These are phyloP conservation scores for Eptesicus fuscus DNA, from an alignment of 2,113 vertebrate species.

Conservation along the genomic window DNA sequence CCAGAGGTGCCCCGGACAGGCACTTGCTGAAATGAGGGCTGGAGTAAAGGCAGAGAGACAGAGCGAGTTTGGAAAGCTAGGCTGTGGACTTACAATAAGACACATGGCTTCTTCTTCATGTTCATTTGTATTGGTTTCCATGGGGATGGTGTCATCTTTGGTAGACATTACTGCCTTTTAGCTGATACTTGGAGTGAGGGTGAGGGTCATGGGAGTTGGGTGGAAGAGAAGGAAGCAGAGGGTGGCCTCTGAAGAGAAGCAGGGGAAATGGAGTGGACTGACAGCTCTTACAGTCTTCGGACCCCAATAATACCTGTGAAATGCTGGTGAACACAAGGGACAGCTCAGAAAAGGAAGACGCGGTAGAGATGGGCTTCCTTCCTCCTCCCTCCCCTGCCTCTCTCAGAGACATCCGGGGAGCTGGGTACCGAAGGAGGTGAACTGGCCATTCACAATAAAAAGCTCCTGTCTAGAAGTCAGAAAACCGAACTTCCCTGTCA, in stretches of 20 bases:
- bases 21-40: neutral
- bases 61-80: neutral
- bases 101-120: neutral
- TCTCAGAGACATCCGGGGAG: neutral
- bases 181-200: neutral
- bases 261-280: neutral
- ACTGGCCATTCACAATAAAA: neutral
- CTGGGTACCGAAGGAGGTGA: neutral
- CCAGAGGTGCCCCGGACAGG: neutral
- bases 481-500: neutral
- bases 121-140: constrained; percentile 26
- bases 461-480: neutral
- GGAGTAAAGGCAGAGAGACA: neutral
- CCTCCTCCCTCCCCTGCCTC: too few species aligned
- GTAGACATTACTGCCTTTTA: neutral
- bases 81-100: neutral
- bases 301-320: neutral
- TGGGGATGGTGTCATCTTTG: neutral
- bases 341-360: rapidly evolving
- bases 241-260: neutral
- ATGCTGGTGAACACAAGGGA: neutral
- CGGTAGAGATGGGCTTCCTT: neutral
- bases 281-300: neutral
- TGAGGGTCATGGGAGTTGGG: neutral
- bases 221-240: neutral